A percentile compares a stretch with the other conserved stretches of the same genome.
These are phyloP conservation scores for Oxyscelio sp. DNA, from an alignment of 2,888 invertebrate genomes.

Conservation along the genomic window DNA sequence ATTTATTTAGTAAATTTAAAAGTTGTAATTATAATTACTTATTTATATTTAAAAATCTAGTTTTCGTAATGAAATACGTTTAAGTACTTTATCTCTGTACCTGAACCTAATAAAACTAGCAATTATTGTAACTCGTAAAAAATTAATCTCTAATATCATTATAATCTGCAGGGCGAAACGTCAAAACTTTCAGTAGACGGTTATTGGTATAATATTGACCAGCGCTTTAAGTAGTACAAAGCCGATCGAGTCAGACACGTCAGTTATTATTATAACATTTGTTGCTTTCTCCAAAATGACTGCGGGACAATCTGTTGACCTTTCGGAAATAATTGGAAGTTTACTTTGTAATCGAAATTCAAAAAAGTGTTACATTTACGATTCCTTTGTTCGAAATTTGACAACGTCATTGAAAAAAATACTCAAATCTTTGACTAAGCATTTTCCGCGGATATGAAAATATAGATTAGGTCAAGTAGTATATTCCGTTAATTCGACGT, in stretches of 20 bases:
- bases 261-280: background rate
- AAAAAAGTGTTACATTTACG: background rate
- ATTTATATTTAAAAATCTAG: too few species aligned
- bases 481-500: slow-evolving; percentile 23
- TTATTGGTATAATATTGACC: too few species aligned
- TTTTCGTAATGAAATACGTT: too few species aligned
- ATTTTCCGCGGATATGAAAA: slow-evolving; percentile 52
- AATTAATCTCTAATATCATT: too few species aligned
- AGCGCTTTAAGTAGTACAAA: background rate
- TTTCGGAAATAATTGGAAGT: background rate
- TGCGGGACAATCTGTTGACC: background rate
- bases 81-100: too few species aligned
- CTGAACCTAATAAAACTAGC: too few species aligned
- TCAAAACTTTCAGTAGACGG: too few species aligned
- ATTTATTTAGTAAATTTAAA: too few species aligned
- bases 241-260: background rate
- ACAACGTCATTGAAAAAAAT: slow-evolving; percentile 38
- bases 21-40: too few species aligned
- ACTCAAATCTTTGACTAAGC: slow-evolving; percentile 42
- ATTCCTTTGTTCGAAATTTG: slow-evolving; percentile 23
- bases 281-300: background rate
- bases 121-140: too few species aligned
- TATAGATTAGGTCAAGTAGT: slow-evolving; percentile 61
- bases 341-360: background rate
- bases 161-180: too few species aligned